Conservation (phyloP, 2,113 vertebrate genomes). For the Cebus imitator region DNA sequence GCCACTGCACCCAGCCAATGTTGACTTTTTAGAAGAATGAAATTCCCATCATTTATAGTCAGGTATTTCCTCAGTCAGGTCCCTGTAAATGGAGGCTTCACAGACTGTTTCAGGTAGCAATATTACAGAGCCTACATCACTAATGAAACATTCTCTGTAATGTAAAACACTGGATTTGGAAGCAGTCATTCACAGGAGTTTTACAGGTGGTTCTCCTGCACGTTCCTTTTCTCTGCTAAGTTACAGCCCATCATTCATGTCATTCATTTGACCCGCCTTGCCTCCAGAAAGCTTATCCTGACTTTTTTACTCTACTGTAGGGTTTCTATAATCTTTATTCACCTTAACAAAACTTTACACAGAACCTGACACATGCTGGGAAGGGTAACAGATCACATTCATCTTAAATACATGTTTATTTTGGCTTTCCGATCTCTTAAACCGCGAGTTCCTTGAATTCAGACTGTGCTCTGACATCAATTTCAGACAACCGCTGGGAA, state of each 20-base stretch:
- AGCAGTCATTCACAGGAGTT: background rate
- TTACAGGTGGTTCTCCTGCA: background rate
- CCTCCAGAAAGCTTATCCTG: background rate
- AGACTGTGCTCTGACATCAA: background rate
- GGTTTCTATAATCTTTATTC: background rate
- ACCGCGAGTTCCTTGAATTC: background rate
- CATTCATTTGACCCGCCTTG: background rate
- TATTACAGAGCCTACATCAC: background rate
- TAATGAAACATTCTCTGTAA: background rate
- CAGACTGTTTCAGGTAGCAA: background rate
- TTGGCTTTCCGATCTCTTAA: background rate
- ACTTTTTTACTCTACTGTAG: background rate
- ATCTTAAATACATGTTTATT: background rate
- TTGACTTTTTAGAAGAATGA: background rate
- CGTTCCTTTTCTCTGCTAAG: background rate
- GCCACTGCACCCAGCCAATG: background rate
- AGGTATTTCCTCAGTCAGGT: background rate
- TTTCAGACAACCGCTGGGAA: background rate
- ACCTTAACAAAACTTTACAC: background rate
- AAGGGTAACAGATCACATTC: background rate
- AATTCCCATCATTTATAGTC: background rate
- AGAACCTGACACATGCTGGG: background rate
- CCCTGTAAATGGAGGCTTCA: background rate
- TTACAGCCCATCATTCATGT: background rate
- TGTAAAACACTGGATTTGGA: background rate